A percentile compares a stretch with the other conserved stretches of the same genome.
Evolutionary conservation across 2,113 vertebrate genomes (phyloP).

Genomic region (Ivindomyrus marchei): DNA sequence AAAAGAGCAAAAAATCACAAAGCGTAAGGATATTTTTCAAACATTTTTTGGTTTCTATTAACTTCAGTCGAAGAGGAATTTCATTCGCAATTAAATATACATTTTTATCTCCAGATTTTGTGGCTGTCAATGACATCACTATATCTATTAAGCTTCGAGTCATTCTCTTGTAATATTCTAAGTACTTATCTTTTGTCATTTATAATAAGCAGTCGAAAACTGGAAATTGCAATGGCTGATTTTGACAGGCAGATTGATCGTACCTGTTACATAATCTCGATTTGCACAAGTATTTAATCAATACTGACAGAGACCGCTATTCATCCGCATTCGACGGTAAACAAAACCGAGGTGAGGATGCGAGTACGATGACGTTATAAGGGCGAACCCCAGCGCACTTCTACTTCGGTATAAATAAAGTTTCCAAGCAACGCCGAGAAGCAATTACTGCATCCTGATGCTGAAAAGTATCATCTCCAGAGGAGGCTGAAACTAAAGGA

Average conservation of each 20-base stretch:
- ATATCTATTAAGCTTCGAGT: neutral
- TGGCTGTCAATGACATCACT: neutral
- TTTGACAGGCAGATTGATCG: neutral
- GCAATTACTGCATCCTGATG: constrained; percentile 15
- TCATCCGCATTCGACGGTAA: constrained; percentile 14
- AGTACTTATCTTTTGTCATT: neutral
- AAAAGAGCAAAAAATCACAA: neutral
- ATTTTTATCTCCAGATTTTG: neutral
- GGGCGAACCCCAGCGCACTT: neutral
- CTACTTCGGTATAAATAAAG: constrained; percentile 43
- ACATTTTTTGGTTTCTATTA: neutral
- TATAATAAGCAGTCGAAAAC: neutral
- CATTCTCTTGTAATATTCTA: neutral
- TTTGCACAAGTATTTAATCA: neutral
- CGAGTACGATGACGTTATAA: constrained; percentile 33
- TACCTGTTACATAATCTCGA: neutral
- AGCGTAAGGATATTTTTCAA: neutral
- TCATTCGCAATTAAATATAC: neutral
- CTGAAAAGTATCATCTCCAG: neutral
- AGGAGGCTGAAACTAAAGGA: neutral
- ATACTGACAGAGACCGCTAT: constrained; percentile 23
- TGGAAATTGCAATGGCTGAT: neutral
- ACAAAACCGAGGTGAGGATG: constrained; percentile 16
- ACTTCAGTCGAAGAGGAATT: neutral
- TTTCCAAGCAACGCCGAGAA: constrained; percentile 27